These are phyloP conservation scores for Neosilurus mollespiculum DNA, from an alignment of 2,797 vertebrate genomes.

Conservation along the genomic window DNA sequence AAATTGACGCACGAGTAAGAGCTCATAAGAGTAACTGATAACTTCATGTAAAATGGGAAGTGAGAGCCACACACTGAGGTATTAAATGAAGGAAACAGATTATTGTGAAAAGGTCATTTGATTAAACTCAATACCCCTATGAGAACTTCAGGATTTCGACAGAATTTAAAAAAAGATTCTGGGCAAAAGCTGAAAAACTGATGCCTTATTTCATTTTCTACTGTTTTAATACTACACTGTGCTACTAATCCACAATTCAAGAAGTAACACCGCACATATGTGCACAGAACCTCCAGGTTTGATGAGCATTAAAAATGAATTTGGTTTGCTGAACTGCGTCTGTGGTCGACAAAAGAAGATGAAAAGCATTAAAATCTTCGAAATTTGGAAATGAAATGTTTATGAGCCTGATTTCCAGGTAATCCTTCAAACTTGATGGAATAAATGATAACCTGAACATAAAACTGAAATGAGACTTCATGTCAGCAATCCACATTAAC, in stretches of 20 bases:
- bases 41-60: slow-evolving; percentile 6
- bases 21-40: slow-evolving; percentile 1
- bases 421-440: background rate
- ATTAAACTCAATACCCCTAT: slow-evolving; percentile 32
- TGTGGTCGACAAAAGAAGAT: background rate
- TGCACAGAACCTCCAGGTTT: background rate
- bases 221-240: background rate
- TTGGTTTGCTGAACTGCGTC: background rate
- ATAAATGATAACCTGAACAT: background rate
- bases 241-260: background rate
- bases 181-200: slow-evolving; percentile 4
- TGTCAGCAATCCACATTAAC: background rate
- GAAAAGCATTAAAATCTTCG: background rate
- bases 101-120: slow-evolving; percentile 29
- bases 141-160: slow-evolving; percentile 24
- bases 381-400: background rate
- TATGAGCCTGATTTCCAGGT: background rate
- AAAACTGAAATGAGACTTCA: background rate
- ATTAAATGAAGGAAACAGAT: slow-evolving; percentile 21
- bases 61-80: slow-evolving; percentile 4
- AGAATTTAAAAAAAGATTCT: slow-evolving; percentile 5
- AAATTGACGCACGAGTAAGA: background rate
- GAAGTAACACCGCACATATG: background rate
- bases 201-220: slow-evolving; percentile 16
- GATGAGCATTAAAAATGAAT: background rate